These are phyloP conservation scores for Diorhabda sublineata DNA, from an alignment of 1,140 invertebrate species.

Conservation along the genomic window DNA sequence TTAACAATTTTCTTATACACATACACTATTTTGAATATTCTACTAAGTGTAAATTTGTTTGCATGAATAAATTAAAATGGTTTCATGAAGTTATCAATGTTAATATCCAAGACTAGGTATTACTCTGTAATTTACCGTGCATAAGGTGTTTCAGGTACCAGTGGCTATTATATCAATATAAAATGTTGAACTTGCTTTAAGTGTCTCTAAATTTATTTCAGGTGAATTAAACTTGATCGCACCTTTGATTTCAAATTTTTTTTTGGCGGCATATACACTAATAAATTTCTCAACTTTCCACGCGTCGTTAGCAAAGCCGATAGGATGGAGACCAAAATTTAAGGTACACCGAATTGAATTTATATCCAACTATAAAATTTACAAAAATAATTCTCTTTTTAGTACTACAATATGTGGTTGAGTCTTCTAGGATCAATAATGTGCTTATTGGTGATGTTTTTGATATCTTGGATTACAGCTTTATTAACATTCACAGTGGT, in stretches of 20 bases:
- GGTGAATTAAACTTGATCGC: constrained; percentile 90
- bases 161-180: too few relatives aligned
- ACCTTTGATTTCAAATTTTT: constrained; percentile 96
- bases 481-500: constrained; percentile 81
- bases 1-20: too few relatives aligned
- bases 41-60: too few relatives aligned
- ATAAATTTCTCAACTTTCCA: constrained; percentile 98
- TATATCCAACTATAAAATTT: constrained; percentile 15
- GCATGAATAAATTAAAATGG: too few relatives aligned
- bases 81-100: too few relatives aligned
- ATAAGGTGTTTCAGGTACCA: too few relatives aligned
- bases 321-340: constrained; percentile 85
- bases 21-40: too few relatives aligned
- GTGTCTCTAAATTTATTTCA: constrained; percentile 50
- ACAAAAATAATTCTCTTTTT: constrained; percentile 44
- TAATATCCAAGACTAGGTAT: too few relatives aligned
- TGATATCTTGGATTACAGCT: constrained; percentile 91
- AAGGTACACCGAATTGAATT: constrained; percentile 54
- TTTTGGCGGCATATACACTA: constrained; percentile 92
- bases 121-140: too few relatives aligned
- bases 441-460: constrained; percentile 92
- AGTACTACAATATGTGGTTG: constrained; percentile 96
- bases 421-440: constrained; percentile 83
- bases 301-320: constrained; percentile 80
- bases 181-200: background rate